Percentiles rank a stretch among this genome's conserved stretches.
phyloP scores from a whole-genome alignment of 2,888 invertebrate species.

The Drosophila mulleri region DNA sequence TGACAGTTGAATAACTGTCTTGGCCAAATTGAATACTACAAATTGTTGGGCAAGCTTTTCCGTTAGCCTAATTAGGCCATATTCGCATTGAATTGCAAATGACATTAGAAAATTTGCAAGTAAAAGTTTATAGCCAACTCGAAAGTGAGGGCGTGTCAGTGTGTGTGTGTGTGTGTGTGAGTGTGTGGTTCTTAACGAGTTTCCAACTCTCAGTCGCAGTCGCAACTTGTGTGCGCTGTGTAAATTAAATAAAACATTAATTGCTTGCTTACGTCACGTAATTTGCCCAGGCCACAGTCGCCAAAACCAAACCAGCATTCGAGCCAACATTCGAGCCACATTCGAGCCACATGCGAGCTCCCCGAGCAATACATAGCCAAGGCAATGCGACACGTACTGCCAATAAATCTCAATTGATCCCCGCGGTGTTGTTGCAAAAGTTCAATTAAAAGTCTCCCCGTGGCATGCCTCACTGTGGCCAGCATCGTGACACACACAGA shows the following conservation, averaged over 20 bases:
- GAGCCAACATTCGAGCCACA: constrained; percentile 15
- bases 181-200: constrained; percentile 55
- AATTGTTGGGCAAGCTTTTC: constrained; percentile 25
- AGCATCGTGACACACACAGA: not conserved
- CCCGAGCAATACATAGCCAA: constrained; percentile 23
- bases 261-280: constrained; percentile 58
- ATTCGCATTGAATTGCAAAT: constrained; percentile 71
- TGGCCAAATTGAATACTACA: constrained; percentile 21
- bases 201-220: constrained; percentile 26
- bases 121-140: constrained; percentile 36
- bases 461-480: constrained; percentile 48
- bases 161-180: constrained; percentile 31
- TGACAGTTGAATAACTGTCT: constrained; percentile 28
- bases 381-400: constrained; percentile 65
- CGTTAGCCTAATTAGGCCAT: constrained; percentile 59
- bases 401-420: constrained; percentile 82
- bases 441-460: constrained; percentile 74
- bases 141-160: not conserved
- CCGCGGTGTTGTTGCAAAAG: constrained; percentile 73
- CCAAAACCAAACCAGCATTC: constrained; percentile 6
- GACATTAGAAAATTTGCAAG: constrained; percentile 55
- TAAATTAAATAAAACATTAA: constrained; percentile 72
- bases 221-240: constrained; percentile 39
- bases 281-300: constrained; percentile 19
- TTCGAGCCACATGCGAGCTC: constrained; percentile 18